phyloP scores from a whole-genome alignment of 2,797 vertebrate species.

The Oryzias sinensis region DNA sequence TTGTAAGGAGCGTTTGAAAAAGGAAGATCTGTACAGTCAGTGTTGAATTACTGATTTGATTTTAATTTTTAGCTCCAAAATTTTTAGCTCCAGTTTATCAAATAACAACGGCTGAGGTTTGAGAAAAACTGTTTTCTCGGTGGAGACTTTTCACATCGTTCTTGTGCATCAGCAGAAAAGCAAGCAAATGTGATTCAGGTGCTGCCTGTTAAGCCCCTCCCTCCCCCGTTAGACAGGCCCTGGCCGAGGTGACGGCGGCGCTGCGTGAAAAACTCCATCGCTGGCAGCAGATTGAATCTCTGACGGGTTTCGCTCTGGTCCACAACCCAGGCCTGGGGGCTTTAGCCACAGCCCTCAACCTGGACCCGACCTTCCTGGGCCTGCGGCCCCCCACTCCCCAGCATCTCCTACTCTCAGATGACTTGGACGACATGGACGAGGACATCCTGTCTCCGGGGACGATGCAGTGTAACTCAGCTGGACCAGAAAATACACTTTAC shows the following conservation, averaged over 20 bases:
- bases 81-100: no score
- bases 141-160: no score
- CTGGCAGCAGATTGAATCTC: slow-evolving; percentile 93
- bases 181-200: neutral
- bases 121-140: no score
- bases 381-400: slow-evolving; percentile 85
- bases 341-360: slow-evolving; percentile 88
- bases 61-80: no score
- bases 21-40: no score
- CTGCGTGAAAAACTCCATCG: slow-evolving; percentile 92
- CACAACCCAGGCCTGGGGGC: slow-evolving; percentile 91
- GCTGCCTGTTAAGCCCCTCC: neutral
- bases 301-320: slow-evolving; percentile 89
- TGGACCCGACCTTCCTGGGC: slow-evolving; percentile 92
- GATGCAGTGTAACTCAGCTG: slow-evolving; percentile 82
- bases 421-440: slow-evolving; percentile 93
- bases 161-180: no score
- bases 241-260: slow-evolving; percentile 90
- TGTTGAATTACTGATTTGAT: no score
- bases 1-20: no score
- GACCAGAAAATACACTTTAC: neutral
- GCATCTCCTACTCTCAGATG: slow-evolving; percentile 89
- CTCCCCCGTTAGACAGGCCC: slow-evolving; percentile 79
- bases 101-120: no score
- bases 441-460: slow-evolving; percentile 90